phyloP scores from a whole-genome alignment of 2,797 vertebrate genomes.

The Mergus octosetaceus region DNA sequence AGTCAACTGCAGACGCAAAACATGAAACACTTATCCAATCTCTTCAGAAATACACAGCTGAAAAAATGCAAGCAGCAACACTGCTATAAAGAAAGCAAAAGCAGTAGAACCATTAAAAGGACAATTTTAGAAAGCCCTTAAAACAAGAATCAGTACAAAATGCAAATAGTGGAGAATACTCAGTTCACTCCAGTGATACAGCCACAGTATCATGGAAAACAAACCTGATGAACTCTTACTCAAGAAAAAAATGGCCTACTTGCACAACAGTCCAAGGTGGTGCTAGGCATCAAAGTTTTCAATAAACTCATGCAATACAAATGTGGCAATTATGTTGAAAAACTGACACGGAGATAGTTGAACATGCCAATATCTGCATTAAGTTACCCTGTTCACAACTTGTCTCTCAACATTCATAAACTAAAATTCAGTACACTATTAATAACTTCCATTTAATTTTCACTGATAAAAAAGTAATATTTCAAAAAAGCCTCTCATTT shows the following conservation, averaged over 20 bases:
- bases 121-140: background rate
- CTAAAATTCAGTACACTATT: background rate
- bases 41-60: background rate
- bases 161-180: background rate
- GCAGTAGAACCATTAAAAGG: background rate
- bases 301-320: background rate
- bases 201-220: background rate
- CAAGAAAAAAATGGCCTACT: background rate
- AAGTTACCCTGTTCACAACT: background rate
- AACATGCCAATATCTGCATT: background rate
- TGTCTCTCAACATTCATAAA: background rate
- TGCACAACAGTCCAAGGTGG: background rate
- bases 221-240: background rate
- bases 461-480: fast-evolving
- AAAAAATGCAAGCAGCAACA: background rate
- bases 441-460: background rate
- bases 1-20: background rate
- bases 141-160: background rate
- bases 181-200: background rate
- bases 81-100: background rate
- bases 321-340: background rate
- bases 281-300: background rate
- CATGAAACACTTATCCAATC: background rate
- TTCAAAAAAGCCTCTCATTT: background rate
- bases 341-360: background rate